phyloP scores from a whole-genome alignment of 1,140 invertebrate species.

The Odontomachus brunneus region DNA sequence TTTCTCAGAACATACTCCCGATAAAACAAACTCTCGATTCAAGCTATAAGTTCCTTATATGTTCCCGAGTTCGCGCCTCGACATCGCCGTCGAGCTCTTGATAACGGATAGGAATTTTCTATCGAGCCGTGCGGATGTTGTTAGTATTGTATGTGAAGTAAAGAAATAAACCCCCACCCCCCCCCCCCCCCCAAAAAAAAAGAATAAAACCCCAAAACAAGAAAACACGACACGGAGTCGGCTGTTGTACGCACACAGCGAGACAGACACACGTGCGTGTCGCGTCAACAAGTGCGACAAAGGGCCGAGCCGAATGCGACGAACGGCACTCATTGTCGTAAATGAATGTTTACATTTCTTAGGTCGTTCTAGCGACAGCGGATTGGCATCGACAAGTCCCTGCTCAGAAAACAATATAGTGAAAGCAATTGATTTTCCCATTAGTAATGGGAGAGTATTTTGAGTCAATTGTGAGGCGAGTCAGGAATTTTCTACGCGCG shows the following conservation, averaged over 20 bases:
- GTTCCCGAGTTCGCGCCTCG: conserved; percentile 21
- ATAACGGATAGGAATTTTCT: conserved; percentile 13
- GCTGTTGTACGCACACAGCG: conserved; percentile 13
- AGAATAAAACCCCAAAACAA: conserved; percentile 52
- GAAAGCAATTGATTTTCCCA: neutral
- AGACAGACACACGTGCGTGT: neutral
- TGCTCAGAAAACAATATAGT: neutral
- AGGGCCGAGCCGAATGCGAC: neutral
- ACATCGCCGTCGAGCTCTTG: conserved; percentile 15
- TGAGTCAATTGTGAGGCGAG: too few species aligned
- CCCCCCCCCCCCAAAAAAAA: conserved; percentile 29
- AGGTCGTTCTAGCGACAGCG: neutral
- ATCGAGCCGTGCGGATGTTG: conserved; percentile 21
- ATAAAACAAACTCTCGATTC: conserved; percentile 1
- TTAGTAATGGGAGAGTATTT: too few species aligned
- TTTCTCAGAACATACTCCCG: conserved; percentile 21
- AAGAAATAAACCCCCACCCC: conserved; percentile 60
- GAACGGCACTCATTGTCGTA: neutral
- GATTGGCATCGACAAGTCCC: neutral
- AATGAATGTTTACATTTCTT: conserved; percentile 28
- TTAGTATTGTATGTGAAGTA: conserved; percentile 69
- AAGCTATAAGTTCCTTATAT: neutral
- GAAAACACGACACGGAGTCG: conserved; percentile 64
- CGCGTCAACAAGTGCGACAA: conserved; percentile 1
- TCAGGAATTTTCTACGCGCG: neutral